Base-by-base conservation (phyloP, 1,140 invertebrate species). In the Bombus confusus region DNA sequence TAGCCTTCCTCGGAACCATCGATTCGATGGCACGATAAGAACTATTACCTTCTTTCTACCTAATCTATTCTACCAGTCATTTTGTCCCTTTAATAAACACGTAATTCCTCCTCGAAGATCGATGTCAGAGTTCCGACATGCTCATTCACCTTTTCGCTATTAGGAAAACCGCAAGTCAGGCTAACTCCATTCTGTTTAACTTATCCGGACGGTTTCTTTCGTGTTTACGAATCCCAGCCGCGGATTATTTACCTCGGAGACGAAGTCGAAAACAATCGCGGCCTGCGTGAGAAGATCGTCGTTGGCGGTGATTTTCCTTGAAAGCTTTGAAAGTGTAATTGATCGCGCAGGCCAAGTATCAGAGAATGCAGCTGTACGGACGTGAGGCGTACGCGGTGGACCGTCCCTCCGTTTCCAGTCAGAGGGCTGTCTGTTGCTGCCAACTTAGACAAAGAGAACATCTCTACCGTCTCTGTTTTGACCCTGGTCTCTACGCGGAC, bases 391-490 rank as follows among this genome's bases (percentile, higher is more conserved):
- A 43, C 71, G 43, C 43, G 59, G 79, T n/a, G 59, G 79, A 74
- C 71, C 71, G 79, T 74, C 52, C 57, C 78, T 57, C 22, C 31
- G 66, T 62, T 80, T 72, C 64, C 73, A 83, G 85, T 76, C 75
- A 13, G 78, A 66, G 37, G 39, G 77, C n/a, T 43, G 78, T 85
- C 84, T 75, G 84, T 80, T 80, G 84, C 79, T 86, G 80, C 80
- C 85, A 86, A 77, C 66, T 71, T 57, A 47, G 31, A 83, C 80
- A 77, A 86, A 86, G 85, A 77, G 73, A 43, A 52, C 64, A 41
- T 76, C 85, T 83, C 52, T 31, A 15, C 15, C 9, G 47, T 62
- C 28, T 75, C 79, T 22, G 15, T 62, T 52, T 15, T 34, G 41
- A 37, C 39, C 77, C 41, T 59, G 72, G 39, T 72, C 18, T 5